phyloP scores from a whole-genome alignment of 2,888 invertebrate species.

The Macrophya annulata region DNA sequence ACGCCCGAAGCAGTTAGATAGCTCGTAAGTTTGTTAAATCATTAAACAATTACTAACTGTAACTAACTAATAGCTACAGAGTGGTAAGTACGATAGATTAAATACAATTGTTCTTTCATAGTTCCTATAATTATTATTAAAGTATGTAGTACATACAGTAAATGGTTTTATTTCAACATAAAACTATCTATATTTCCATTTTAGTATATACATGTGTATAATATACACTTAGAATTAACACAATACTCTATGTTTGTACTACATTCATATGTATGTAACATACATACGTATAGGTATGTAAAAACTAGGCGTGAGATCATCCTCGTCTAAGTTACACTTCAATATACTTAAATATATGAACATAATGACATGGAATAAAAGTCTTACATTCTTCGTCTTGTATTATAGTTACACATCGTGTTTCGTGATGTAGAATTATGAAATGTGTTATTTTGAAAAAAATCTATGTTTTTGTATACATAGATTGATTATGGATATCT shows the following conservation, averaged over 20 bases:
- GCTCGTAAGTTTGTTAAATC: conserved; percentile 1
- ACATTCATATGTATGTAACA: too few relatives aligned
- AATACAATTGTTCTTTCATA: neutral
- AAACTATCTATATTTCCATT: neutral
- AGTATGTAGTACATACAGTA: neutral
- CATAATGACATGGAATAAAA: neutral
- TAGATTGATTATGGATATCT: too few relatives aligned
- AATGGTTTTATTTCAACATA: neutral
- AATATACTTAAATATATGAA: neutral
- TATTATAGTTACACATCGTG: neutral
- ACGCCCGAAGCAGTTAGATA: neutral
- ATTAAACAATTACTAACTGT: neutral
- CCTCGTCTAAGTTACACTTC: neutral
- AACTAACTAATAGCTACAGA: neutral
- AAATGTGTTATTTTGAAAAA: neutral
- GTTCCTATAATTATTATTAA: neutral
- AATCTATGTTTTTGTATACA: neutral
- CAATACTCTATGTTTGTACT: neutral
- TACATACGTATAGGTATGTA: neutral
- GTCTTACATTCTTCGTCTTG: neutral
- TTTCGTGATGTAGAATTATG: neutral
- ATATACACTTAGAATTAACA: neutral
- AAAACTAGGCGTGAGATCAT: neutral
- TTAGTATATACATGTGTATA: neutral
- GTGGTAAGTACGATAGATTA: neutral